Conservation (phyloP, 1,140 invertebrate species). For the Plodia interpunctella region DNA sequence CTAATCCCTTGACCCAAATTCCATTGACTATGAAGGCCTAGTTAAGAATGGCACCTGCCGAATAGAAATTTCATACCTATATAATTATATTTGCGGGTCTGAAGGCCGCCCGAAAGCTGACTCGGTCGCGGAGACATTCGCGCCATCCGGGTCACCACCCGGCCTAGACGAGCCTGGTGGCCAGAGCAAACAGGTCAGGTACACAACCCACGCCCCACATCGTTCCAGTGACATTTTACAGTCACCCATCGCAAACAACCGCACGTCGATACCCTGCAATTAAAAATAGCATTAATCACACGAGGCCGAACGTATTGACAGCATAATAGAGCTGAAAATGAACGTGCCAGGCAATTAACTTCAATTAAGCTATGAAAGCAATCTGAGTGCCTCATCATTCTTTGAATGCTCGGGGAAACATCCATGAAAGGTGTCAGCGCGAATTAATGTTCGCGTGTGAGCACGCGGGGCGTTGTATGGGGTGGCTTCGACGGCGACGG, state of each 20-base stretch:
- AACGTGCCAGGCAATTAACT: conserved; percentile 18
- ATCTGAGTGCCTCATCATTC: conserved; percentile 32
- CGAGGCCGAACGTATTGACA: conserved; percentile 9
- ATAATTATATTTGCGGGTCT: conserved; percentile 30
- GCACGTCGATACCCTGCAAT: background rate
- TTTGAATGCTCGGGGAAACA: conserved; percentile 42
- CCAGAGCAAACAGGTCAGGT: conserved; percentile 7
- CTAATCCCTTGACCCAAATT: conserved; percentile 10
- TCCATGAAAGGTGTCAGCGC: conserved; percentile 48
- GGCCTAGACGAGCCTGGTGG: background rate
- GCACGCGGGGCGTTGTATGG: conserved; percentile 45
- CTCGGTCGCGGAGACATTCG: conserved; percentile 69
- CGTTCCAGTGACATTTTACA: background rate
- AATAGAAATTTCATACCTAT: conserved; percentile 7
- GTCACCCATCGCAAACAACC: background rate
- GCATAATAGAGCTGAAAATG: conserved; percentile 12
- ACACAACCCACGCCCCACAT: background rate
- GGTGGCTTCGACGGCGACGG: conserved; percentile 26
- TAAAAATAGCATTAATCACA: background rate
- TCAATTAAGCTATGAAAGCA: conserved; percentile 31
- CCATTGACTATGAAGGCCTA: conserved; percentile 13
- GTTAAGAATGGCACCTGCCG: conserved; percentile 14
- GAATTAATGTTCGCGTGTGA: conserved; percentile 71
- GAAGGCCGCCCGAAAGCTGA: conserved; percentile 50
- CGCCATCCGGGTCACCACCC: conserved; percentile 67